Evolutionary conservation across 2,113 vertebrate genomes (phyloP), one percentile per base, ranked within the genome.

Genomic region (Platysteira castanea): DNA sequence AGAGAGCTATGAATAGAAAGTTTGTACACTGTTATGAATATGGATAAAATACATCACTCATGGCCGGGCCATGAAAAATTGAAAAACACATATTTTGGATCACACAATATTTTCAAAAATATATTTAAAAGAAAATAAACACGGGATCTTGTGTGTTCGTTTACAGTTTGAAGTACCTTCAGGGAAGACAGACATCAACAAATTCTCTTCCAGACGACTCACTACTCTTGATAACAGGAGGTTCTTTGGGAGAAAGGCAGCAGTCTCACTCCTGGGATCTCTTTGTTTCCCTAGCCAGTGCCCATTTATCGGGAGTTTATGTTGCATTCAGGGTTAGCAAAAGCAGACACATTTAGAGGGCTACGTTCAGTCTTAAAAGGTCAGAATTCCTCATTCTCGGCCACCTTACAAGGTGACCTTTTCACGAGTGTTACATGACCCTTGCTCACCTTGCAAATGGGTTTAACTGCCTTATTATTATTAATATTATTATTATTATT

Each of bases 1-100:
- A 93, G 89, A 93, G 92, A 94, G 93, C 98, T 98, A 98, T 98
- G 98, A 98, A 98, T 98, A 98, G 98, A 98, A 98, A 98, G 98
- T 98, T 98, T 98, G 98, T 98, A 97, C 93, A 74, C 96, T 94
- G 91, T 97, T 98, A 98, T 98, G 98, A 98, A 98, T 98, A 98
- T 97, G 98, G 97, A 98, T 98, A 97, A 98, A 98, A 98, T 98
- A 98, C 96, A 98, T 98, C 97, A 97, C 98, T 98, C 95, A 92
- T 42, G 76, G 95, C 95, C 11, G 9, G 91, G 94, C 94, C 96
- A 96, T 8, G 63, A 78, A 95, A 97, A 97, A 95, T 83, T 95
- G 95, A 93, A 98, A 98, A 98, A 97, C 98, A 98, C 97, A 96
- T 98, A 98, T 95, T 98, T 98, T 97, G 97, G 97, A 98, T 97